Base-by-base conservation (phyloP, 2,888 invertebrate genomes). In the Drosophila niveifrons region DNA sequence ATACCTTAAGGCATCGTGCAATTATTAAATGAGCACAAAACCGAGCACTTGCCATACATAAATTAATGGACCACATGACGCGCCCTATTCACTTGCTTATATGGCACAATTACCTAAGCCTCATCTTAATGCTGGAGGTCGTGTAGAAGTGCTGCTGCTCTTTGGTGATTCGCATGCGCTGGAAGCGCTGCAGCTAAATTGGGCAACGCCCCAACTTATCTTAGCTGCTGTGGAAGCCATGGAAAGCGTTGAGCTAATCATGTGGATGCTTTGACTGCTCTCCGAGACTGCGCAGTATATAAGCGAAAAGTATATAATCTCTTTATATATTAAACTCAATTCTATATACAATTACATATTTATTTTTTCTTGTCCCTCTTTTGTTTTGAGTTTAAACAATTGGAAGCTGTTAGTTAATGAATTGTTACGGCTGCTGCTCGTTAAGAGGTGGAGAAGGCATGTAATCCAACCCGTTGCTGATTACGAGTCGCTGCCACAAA, bases 21-120 rank as follows among this genome's bases (percentile, higher is more conserved):
- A 92, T 92, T 92, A 92, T 92, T 91, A 92, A 92, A 92, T 92
- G 92, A 91, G 91, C 90, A 86, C 90, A 90, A 91, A 92, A 82
- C 75, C 80, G 71, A 82, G 82, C 86, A 83, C 80, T 83, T 88
- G 83, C 69, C 88, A 57, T 86, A 75, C 86, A 83, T 83, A 83
- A 83, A 83, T 83, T 88, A 83, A 75, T 75, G 67, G 72, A 65
- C 56, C 63, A 67, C 75, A 78, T 74, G 69, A 74, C 74, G 74
- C 68, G 52, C 57, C 66, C 62, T 36, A 57, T 71, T 58, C 61
- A 47, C 46, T 46, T 66, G 23, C 61, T 31, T 74, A 66, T 66
- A 62, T 76, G 51, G 23, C 69, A 78, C 72, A 70, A 69, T 79
- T 84, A 81, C 76, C 66, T 68, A 66, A 66, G 11, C 61, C 61